Conservation (phyloP, 2,113 vertebrate genomes). For the Mus spicilegus region DNA sequence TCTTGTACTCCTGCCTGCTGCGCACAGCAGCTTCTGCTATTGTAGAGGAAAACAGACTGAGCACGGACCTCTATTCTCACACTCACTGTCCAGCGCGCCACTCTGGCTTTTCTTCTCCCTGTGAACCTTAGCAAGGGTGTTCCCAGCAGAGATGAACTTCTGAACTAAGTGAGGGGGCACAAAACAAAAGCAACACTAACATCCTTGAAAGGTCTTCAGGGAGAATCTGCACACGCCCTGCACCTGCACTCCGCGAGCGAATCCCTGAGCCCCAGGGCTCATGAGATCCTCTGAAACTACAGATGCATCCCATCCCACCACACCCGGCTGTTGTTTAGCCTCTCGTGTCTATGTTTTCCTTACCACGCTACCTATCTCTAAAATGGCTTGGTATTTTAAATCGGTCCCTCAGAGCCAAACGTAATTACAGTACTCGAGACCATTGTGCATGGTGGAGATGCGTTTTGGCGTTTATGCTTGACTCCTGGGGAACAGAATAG, state of each 20-base stretch:
- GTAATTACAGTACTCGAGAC: background rate
- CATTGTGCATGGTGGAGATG: background rate
- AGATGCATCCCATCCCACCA: background rate
- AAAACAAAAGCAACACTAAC: background rate
- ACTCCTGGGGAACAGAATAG: too few species aligned
- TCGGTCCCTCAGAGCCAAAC: background rate
- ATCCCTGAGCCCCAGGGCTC: background rate
- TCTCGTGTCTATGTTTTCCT: too few species aligned
- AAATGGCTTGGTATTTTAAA: background rate
- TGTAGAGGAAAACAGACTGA: background rate
- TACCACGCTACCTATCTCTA: background rate
- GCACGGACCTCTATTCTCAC: too few species aligned
- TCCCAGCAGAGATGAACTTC: background rate
- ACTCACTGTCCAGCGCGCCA: background rate
- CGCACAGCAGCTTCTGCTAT: background rate
- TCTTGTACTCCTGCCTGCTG: rapidly evolving
- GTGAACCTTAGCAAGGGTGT: background rate
- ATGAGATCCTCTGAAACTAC: background rate
- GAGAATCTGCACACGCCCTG: background rate
- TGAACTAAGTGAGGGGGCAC: background rate
- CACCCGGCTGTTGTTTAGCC: background rate
- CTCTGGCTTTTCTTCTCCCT: background rate
- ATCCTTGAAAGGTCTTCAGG: background rate
- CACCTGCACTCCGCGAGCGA: rapidly evolving
- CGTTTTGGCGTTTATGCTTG: background rate